Percentiles rank a stretch among this genome's conserved stretches.
These are phyloP conservation scores for Sander lucioperca DNA, from an alignment of 2,113 vertebrate genomes.

Conservation along the genomic window DNA sequence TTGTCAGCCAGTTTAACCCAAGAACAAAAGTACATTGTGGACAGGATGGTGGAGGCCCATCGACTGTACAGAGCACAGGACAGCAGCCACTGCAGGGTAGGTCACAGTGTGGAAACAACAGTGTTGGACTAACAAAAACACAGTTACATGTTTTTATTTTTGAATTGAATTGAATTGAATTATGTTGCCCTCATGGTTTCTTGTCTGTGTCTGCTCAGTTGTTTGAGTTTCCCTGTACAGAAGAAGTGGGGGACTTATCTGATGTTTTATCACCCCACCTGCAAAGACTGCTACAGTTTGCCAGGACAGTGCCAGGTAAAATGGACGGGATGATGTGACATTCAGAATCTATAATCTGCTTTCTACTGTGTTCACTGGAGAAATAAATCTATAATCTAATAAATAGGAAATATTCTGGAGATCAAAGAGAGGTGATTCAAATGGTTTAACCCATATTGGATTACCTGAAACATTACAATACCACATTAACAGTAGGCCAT, in stretches of 20 bases:
- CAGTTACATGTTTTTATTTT: background rate
- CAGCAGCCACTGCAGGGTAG: constrained; percentile 86
- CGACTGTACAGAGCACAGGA: constrained; percentile 87
- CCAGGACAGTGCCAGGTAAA: constrained; percentile 82
- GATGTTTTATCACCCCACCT: constrained; percentile 83
- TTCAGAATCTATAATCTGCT: background rate
- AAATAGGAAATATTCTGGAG: background rate
- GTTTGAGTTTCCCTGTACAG: constrained; percentile 85
- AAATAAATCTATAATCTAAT: background rate
- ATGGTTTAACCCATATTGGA: background rate
- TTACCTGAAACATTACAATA: background rate
- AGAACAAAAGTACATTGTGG: constrained; percentile 89
- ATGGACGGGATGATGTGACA: background rate
- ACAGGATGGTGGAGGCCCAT: constrained; percentile 90
- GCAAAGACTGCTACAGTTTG: constrained; percentile 90
- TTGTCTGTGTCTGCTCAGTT: constrained; percentile 78
- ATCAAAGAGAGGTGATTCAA: background rate
- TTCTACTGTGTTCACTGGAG: no score
- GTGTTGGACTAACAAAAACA: background rate
- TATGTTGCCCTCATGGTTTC: background rate
- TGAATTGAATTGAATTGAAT: no score
- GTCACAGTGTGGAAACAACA: background rate
- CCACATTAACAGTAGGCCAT: no score
- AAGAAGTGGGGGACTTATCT: constrained; percentile 83
- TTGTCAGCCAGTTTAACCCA: constrained; percentile 74